These are phyloP conservation scores for Caenorhabditis elegans DNA, from an alignment of 1,140 invertebrate species.

Conservation along the genomic window DNA sequence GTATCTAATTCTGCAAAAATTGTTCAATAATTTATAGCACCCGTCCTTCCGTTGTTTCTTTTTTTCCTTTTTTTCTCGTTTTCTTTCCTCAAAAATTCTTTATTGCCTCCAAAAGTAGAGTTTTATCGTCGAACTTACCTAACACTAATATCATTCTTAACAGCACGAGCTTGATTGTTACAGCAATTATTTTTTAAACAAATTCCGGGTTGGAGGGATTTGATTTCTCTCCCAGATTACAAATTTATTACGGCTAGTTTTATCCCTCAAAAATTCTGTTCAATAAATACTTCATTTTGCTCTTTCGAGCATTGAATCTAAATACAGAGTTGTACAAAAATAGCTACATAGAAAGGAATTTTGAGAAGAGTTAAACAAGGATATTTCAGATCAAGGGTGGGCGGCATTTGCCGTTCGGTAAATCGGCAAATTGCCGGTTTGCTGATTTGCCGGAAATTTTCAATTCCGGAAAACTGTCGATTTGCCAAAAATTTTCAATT, in stretches of 20 bases:
- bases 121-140: slow-evolving; percentile 1
- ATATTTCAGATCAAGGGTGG: no score
- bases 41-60: neutral
- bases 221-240: neutral
- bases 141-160: neutral
- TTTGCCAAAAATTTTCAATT: no score
- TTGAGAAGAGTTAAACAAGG: no score
- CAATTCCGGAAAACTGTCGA: no score
- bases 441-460: no score
- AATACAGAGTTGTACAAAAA: no score
- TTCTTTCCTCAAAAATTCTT: neutral
- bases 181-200: neutral
- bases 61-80: neutral
- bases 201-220: neutral
- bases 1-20: neutral
- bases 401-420: no score
- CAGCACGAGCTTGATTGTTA: neutral
- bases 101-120: neutral
- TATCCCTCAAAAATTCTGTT: neutral
- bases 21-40: neutral
- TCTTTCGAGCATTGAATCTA: no score
- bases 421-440: no score
- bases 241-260: slow-evolving; percentile 4
- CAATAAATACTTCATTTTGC: neutral
- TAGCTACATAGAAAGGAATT: neutral